Evolutionary conservation across 92 coral and sea anemone genomes (phyloP), one percentile per base, ranked within the genome.

Genomic region (Montipora capitata): DNA sequence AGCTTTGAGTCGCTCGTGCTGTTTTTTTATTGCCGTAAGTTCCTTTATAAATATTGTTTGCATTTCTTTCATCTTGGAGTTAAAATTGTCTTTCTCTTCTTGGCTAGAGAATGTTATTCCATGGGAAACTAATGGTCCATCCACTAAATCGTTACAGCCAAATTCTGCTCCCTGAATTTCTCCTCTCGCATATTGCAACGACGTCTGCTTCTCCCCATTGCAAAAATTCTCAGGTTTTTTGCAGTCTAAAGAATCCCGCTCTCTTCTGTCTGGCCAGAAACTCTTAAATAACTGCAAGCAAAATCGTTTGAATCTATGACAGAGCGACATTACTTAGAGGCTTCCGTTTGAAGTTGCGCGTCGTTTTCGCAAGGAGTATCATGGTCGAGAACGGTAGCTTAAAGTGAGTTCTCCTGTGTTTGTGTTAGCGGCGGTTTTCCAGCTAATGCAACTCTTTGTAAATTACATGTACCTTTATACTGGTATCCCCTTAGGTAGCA

Each of bases 21-120:
- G 99, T 20, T 76, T 83, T 57, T 85, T 89, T 45, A 98, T 98
- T 48, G 94, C 96, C 40, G 82, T 40, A 48, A 98, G 91, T 81
- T 98, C 99, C 81, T 96, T 92, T 81, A 92, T 91, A 75, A 92
- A 94, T 58, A 93, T 85, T 62, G 79, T 67, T 16, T 85, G 89
- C 99, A 98, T 96, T 64, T 80, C 82, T 77, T 74, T 88, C 99
- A 94, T 98, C 87, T 98, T 96, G 75, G 91, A 88, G 51, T 92
- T 85, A 74, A 98, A 98, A 15, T 90, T 91, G 27, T 86, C 89
- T 89, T 83, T 90, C 57, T 95, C 98, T 67, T 94, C 90, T 76
- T 85, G 90, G 7, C 88, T 88, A 2, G 89, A 79, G 45, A 97
- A 97, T 38, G 78, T 85, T 52, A 95, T 81, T 40, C 98, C 99